Percentiles rank a stretch among this genome's conserved stretches.
Conservation (phyloP, 35 echinoderm and acorn worm species). For the Anneissia japonica region DNA sequence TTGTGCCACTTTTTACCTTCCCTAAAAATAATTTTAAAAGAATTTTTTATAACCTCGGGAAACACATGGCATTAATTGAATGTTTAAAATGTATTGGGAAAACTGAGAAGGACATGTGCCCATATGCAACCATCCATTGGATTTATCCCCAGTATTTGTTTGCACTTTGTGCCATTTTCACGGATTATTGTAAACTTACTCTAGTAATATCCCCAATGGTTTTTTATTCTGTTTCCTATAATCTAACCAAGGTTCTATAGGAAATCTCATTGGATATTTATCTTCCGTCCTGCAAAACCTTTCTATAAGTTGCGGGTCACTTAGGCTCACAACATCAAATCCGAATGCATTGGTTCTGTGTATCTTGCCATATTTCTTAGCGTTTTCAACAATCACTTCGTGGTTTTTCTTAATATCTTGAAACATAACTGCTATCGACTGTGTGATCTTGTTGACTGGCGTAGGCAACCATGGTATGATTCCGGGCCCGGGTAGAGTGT, state of each 20-base stretch:
- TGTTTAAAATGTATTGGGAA: no score
- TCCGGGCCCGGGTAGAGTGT: not conserved
- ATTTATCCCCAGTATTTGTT: not conserved
- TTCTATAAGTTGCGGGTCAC: not conserved
- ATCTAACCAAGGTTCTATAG: conserved; percentile 10
- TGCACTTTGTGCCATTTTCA: not conserved
- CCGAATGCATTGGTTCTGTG: not conserved
- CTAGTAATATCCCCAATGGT: not conserved
- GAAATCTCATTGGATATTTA: conserved; percentile 21
- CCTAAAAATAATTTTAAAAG: not conserved
- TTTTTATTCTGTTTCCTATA: not conserved
- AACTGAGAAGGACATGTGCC: no score
- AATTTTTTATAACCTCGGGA: no score
- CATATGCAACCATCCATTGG: no score
- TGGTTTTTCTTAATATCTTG: not conserved
- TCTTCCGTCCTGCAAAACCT: not conserved
- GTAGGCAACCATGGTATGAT: not conserved
- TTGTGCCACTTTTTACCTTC: conserved; percentile 8
- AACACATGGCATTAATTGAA: no score
- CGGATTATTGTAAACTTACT: not conserved
- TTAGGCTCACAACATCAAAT: not conserved
- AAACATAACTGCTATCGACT: not conserved
- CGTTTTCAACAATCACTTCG: not conserved
- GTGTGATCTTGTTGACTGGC: not conserved
- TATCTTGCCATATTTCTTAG: not conserved